Percentiles rank a stretch among this genome's conserved stretches.
Evolutionary conservation across 1,140 invertebrate genomes (phyloP).

Genomic region (Bombus haemorrhoidalis): DNA sequence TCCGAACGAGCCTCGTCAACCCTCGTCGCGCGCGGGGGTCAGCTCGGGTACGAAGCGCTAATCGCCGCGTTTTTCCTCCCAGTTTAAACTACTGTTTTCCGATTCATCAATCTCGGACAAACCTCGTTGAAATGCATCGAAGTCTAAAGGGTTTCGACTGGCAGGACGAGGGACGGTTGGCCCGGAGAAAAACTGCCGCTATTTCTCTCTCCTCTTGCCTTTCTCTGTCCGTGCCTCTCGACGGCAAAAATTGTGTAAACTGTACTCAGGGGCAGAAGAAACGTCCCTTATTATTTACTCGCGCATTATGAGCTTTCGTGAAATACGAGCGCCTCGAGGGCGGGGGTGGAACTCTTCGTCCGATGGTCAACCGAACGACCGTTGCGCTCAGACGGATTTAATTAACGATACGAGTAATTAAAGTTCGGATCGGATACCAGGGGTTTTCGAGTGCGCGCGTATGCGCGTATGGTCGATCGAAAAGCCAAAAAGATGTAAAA

Average conservation of each 20-base stretch:
- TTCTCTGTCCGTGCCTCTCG: not conserved
- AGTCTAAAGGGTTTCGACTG: constrained; percentile 31
- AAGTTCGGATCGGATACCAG: constrained; percentile 23
- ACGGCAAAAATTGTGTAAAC: constrained; percentile 53
- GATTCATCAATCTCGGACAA: constrained; percentile 59
- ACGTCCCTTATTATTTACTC: constrained; percentile 66
- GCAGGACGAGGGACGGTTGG: not conserved
- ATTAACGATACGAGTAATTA: constrained; percentile 64
- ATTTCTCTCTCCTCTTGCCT: not conserved
- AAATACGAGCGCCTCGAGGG: constrained; percentile 38
- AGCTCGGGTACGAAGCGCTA: constrained; percentile 40
- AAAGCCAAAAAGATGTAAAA: not conserved
- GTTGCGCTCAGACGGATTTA: constrained; percentile 58
- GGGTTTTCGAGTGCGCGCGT: not conserved
- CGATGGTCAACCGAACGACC: constrained; percentile 45
- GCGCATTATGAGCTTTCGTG: constrained; percentile 64
- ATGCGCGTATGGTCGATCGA: not conserved
- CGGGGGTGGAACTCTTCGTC: not conserved
- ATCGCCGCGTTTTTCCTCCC: constrained; percentile 49
- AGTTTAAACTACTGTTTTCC: constrained; percentile 55
- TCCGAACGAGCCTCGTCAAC: constrained; percentile 8
- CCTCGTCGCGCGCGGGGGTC: constrained; percentile 8
- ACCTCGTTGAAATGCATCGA: constrained; percentile 59
- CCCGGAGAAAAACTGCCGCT: not conserved
- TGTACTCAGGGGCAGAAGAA: not conserved